Percentiles rank a stretch among this genome's conserved stretches.
Evolutionary conservation across 2,888 invertebrate genomes (phyloP).

Genomic region (Meiosimyza decipiens): DNA sequence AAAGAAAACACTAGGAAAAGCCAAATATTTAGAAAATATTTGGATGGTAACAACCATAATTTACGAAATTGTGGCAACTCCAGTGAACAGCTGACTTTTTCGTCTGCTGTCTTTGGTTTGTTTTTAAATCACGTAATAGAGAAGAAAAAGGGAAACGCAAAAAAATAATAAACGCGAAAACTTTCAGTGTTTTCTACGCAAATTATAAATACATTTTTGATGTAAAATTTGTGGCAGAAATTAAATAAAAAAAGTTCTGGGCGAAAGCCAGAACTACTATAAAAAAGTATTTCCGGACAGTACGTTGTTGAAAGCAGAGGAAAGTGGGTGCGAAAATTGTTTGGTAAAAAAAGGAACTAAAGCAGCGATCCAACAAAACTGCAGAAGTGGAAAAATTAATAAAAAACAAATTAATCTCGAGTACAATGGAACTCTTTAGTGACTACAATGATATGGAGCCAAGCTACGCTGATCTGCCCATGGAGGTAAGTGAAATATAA

Average conservation of each 20-base stretch:
- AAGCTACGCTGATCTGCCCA: constrained; percentile 61
- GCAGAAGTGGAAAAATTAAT: not conserved
- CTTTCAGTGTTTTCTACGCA: not conserved
- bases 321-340: not conserved
- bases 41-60: not conserved
- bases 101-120: not conserved
- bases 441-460: constrained; percentile 50
- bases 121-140: not conserved
- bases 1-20: too few species aligned
- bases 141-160: not conserved
- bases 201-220: too few species aligned
- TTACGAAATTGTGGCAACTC: not conserved
- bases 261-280: not conserved
- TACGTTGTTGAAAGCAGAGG: not conserved
- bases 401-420: not conserved
- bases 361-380: not conserved
- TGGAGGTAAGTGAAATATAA: constrained; percentile 57
- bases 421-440: constrained; percentile 1
- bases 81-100: not conserved
- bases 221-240: constrained; percentile 5
- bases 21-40: too few species aligned
- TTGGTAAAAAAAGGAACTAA: not conserved
- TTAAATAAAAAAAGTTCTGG: not conserved
- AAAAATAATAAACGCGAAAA: not conserved
- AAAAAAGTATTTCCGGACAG: not conserved